Conservation (phyloP, 2,888 invertebrate species). For the Sminthurinus aureus region DNA sequence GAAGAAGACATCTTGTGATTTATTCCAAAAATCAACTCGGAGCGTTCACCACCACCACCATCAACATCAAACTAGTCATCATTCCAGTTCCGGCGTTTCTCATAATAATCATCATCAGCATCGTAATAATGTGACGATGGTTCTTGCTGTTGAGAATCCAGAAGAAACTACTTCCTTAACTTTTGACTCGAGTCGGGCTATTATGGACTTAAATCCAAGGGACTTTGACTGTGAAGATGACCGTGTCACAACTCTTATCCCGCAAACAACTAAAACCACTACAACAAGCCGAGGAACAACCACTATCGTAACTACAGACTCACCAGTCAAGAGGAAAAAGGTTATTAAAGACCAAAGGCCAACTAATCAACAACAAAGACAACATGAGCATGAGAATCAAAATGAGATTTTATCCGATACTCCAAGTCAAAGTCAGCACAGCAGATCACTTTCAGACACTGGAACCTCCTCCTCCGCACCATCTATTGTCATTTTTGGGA, state of each 20-base stretch:
- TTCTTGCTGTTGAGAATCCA: constrained; percentile 33
- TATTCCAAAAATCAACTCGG: constrained; percentile 35
- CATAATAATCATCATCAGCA: not conserved
- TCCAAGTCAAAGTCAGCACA: constrained; percentile 26
- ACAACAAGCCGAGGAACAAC: not conserved
- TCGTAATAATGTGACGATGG: constrained; percentile 44
- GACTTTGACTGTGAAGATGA: constrained; percentile 50
- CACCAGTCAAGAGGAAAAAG: constrained; percentile 18
- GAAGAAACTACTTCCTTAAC: constrained; percentile 55
- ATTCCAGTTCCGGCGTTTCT: not conserved
- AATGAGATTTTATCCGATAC: constrained; percentile 18
- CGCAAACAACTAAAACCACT: not conserved
- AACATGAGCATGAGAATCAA: not conserved
- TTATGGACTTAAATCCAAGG: constrained; percentile 46
- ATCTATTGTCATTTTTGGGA: not conserved
- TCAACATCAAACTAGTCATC: constrained; percentile 3
- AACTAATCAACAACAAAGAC: not conserved
- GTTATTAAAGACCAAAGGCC: not conserved
- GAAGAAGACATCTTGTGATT: constrained; percentile 45
- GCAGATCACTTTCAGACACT: not conserved
- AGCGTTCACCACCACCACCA: constrained; percentile 11
- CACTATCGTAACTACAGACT: constrained; percentile 8
- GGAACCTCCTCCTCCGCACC: constrained; percentile 1
- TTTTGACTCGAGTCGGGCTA: constrained; percentile 46
- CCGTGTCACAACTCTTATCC: constrained; percentile 13